Base-by-base conservation (phyloP, 2,113 vertebrate species). In the Pluvialis apricaria region DNA sequence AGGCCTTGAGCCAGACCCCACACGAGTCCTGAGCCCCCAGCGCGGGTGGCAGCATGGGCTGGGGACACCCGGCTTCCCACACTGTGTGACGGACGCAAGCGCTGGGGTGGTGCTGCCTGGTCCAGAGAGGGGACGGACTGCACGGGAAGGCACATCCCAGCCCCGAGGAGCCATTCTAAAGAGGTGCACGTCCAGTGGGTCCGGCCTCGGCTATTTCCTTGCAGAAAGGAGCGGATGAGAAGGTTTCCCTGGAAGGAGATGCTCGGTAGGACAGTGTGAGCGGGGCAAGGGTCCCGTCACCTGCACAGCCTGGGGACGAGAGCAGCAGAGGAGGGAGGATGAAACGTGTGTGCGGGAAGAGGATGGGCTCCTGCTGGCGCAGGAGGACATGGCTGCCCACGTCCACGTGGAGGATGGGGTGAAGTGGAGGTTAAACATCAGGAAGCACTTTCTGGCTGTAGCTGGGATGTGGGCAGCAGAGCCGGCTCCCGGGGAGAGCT, bases 331-430 rank as follows among this genome's bases (percentile, higher is more conserved):
- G 22, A 65, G 44, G 1, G 1, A 45, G 57, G 51, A 65, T 5
- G 13, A 3, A 0, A 1, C 0, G 5, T 28, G 32, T 12, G 31
- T 22, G 44, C 0, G 5, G 68, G 73, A 60, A 57, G 84, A 31
- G 76, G 25, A 68, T 0, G 0, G 36, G 79, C 65, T 64, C 8
- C 0, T 0, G 3, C 13, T 18, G 32, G 29, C 1, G 9, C 8
- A 1, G 45, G 61, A 38, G 81, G 45, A 61, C 61, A 11, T 0
- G 0, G 42, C 51, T 49, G 68, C 15, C 19, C 24, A 0, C 1
- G 0, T 31, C 78, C 91, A 19, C 2, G 3, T 60, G 72, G 38
- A 89, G 49, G 54, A 45, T 0, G 16, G 85, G 81, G 82, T 92
- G 85, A 77, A 69, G 60, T 0, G 19, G 73, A 94, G 94, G 75